phyloP scores from a whole-genome alignment of 2,888 invertebrate species.

The Bembecia ichneumoniformis region DNA sequence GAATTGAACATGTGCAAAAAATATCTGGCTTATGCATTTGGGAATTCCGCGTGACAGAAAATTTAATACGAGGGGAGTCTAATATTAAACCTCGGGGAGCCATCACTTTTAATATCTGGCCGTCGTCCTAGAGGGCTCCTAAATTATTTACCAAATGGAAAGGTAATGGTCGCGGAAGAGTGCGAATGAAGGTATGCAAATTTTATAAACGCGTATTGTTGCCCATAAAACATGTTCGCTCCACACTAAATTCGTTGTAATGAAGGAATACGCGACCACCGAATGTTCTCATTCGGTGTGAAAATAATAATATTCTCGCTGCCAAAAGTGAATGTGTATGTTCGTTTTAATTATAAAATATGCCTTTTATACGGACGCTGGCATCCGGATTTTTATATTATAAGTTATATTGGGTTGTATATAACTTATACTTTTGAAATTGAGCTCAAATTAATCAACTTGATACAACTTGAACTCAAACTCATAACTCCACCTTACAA shows the following conservation, averaged over 20 bases:
- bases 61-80: constrained; percentile 72
- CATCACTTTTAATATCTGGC: constrained; percentile 73
- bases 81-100: constrained; percentile 71
- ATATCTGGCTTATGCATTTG: constrained; percentile 69
- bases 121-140: constrained; percentile 65
- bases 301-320: constrained; percentile 24
- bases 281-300: constrained; percentile 23
- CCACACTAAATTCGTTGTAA: constrained; percentile 37
- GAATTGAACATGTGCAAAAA: constrained; percentile 72
- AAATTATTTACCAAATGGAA: constrained; percentile 73
- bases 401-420: too few relatives aligned
- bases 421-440: too few relatives aligned
- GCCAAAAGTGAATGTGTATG: constrained; percentile 43
- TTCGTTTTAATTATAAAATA: constrained; percentile 41
- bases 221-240: constrained; percentile 47
- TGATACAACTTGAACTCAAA: too few relatives aligned
- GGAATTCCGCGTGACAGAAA: constrained; percentile 71
- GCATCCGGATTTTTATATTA: too few relatives aligned
- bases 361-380: constrained; percentile 11
- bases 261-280: constrained; percentile 41
- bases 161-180: constrained; percentile 69
- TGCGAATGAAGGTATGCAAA: constrained; percentile 69
- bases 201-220: constrained; percentile 64
- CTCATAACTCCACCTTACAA: too few relatives aligned
- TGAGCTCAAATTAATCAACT: too few relatives aligned